phyloP scores from a whole-genome alignment of 1,140 invertebrate species.

The Oreohelix idahoensis region DNA sequence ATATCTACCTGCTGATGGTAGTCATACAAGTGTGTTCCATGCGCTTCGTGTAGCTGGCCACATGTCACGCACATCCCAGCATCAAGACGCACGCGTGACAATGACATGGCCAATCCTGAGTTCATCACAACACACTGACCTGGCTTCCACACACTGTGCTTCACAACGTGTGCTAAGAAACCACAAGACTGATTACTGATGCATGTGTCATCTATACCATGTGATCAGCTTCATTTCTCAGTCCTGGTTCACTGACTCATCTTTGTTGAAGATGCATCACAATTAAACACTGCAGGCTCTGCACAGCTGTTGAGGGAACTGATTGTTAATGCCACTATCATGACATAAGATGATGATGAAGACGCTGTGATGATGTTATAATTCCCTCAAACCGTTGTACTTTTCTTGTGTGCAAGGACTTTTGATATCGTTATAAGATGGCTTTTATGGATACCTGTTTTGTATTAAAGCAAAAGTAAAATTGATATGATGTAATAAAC shows the following conservation, averaged over 20 bases:
- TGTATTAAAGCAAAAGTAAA: too few relatives aligned
- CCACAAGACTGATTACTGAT: not conserved
- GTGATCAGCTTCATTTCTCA: not conserved
- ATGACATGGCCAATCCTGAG: constrained; percentile 45
- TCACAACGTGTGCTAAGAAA: not conserved
- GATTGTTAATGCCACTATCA: not conserved
- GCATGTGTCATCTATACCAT: not conserved
- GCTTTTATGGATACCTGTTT: too few relatives aligned
- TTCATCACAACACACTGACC: constrained; percentile 19
- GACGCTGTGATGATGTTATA: too few relatives aligned
- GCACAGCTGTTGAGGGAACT: not conserved
- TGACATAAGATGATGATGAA: not conserved
- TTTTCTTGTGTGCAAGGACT: too few relatives aligned
- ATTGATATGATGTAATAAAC: too few relatives aligned
- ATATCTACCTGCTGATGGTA: constrained; percentile 67
- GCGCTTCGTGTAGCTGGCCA: constrained; percentile 73
- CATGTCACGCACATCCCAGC: constrained; percentile 69
- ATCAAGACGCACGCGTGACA: constrained; percentile 42
- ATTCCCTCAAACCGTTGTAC: too few relatives aligned
- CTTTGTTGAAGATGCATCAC: not conserved
- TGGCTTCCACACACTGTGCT: not conserved
- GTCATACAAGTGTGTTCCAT: constrained; percentile 75
- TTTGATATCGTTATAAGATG: too few relatives aligned
- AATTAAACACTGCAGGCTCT: not conserved
- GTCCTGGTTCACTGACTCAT: not conserved